These are phyloP conservation scores for Hoplostethus mediterraneus DNA, from an alignment of 2,797 vertebrate species.

Conservation along the genomic window DNA sequence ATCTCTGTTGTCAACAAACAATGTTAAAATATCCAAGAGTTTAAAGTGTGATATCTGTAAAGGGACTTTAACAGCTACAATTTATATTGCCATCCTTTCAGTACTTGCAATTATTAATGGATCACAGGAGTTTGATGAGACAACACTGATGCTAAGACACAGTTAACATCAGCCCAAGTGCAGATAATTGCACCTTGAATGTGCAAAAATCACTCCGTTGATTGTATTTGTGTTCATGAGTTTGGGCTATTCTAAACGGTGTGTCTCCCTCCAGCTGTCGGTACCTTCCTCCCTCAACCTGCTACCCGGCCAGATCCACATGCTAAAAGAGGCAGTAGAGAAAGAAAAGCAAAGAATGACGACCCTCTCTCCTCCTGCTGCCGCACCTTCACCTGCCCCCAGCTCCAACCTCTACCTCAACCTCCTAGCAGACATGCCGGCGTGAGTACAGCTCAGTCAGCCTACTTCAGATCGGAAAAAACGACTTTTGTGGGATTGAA, in stretches of 20 bases:
- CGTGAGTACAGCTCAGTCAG: constrained; percentile 66
- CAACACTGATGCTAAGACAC: too few relatives aligned
- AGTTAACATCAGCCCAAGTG: background rate
- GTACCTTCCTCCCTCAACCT: constrained; percentile 84
- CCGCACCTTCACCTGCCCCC: background rate
- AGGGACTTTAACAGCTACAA: background rate
- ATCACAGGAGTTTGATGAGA: background rate
- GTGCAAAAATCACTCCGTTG: background rate
- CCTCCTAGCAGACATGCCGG: constrained; percentile 68
- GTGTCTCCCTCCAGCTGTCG: constrained; percentile 74
- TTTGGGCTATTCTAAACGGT: constrained; percentile 10
- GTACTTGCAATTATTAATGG: background rate
- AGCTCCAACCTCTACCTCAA: constrained; percentile 12
- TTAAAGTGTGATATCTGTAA: background rate
- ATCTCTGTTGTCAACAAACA: background rate
- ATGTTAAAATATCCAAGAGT: background rate
- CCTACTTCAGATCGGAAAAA: background rate
- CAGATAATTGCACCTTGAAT: background rate
- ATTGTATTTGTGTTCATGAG: background rate
- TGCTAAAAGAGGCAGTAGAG: constrained; percentile 81
- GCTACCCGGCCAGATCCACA: constrained; percentile 88
- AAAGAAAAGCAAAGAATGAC: constrained; percentile 76
- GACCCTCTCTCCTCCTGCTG: background rate
- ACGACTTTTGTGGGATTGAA: background rate
- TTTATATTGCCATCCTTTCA: too few relatives aligned